Evolutionary conservation across 2,113 vertebrate species (phyloP).

Genomic region (Sapajus apella): DNA sequence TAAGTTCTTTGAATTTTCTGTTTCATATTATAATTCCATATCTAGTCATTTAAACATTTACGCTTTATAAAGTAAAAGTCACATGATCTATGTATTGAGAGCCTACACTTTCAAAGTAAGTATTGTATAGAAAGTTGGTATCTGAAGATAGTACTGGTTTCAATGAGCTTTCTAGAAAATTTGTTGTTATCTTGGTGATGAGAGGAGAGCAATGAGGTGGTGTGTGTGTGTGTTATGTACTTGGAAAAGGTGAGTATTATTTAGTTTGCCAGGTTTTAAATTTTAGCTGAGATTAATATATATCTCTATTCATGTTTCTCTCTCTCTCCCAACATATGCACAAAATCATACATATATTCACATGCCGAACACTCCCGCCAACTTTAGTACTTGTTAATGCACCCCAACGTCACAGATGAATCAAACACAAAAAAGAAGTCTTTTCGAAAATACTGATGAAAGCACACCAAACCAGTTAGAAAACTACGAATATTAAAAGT

Average conservation of each 20-base stretch:
- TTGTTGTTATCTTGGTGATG: neutral
- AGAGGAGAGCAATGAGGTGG: neutral
- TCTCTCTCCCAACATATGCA: neutral
- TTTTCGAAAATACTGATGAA: neutral
- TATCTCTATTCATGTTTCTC: neutral
- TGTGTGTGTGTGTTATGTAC: neutral
- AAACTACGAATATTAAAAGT: neutral
- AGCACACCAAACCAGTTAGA: neutral
- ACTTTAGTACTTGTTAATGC: neutral
- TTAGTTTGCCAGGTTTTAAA: neutral
- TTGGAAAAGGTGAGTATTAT: neutral
- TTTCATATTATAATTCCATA: neutral
- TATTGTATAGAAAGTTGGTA: neutral
- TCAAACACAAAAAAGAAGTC: neutral
- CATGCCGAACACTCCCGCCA: neutral
- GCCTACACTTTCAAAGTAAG: neutral
- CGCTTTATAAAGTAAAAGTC: constrained; percentile 5
- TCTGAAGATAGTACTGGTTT: neutral
- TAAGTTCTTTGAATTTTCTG: constrained; percentile 23
- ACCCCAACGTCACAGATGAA: neutral
- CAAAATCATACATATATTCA: neutral
- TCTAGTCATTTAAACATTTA: constrained; percentile 38
- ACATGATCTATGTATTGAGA: neutral
- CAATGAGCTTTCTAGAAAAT: neutral
- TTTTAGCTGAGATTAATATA: neutral